Evolutionary conservation across 2,888 invertebrate species (phyloP), one percentile per base, ranked within the genome.

Genomic region (Harpalus rufipes): DNA sequence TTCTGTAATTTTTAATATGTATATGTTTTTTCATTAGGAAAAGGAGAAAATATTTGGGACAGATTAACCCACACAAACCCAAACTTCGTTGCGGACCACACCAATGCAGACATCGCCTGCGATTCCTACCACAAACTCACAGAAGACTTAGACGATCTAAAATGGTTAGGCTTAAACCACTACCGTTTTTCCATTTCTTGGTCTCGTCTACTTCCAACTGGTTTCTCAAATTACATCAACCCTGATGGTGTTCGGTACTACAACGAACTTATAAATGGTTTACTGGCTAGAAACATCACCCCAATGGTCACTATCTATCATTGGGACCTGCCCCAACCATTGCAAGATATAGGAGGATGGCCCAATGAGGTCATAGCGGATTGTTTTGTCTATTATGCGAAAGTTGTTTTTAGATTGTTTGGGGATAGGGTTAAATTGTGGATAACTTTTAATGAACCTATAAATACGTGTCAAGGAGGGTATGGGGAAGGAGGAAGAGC

Each of bases 361-460:
- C 89, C 92, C 0, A 93, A 93, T 87, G 92, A 92, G 0, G 90
- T 90, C 86, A 91, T 93, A 90, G 89, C 92, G 25, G 92, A 93
- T 82, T 93, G 92, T 88, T 93, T 93, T 91, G 91, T 90, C 39
- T 93, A 93, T 86, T 94, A 93, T 87, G 91, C 94, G 3, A 91
- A 92, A 84, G 78, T 94, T 0, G 92, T 93, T 89, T 94, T 92
- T 89, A 90, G 90, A 85, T 90, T 92, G 85, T 94, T 93, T 87
- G 94, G 94, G 41, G 92, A 92, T 87, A 91, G 91, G 88, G 93
- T 94, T 76, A 93, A 94, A 87, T 88, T 89, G 85, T 96, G 95
- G 95, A 93, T 95, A 68, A 95, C 96, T 0, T 92, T 95, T 86
- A 96, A 96, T 88, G 95, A 95, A 88, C 95, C 95, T 0, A 92